Evolutionary conservation across 1,140 invertebrate genomes (phyloP).

Genomic region (Octopus bimaculoides): DNA sequence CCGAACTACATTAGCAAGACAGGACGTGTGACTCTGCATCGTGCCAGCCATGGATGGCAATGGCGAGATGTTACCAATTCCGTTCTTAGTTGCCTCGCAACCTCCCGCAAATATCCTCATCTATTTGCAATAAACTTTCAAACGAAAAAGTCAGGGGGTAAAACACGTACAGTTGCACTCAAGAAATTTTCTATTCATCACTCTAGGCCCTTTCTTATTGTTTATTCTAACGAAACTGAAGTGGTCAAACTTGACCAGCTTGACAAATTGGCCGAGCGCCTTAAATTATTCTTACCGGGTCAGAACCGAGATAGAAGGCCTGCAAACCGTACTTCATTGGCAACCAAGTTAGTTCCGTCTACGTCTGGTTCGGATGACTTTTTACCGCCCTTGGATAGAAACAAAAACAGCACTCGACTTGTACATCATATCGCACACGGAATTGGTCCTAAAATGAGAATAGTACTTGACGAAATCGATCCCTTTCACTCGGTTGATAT

Average conservation of each 20-base stretch:
- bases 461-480: not conserved
- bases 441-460: not conserved
- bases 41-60: constrained; percentile 45
- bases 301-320: constrained; percentile 3
- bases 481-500: not conserved
- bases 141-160: constrained; percentile 25
- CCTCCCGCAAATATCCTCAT: constrained; percentile 26
- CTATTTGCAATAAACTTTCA: constrained; percentile 47
- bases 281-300: constrained; percentile 14
- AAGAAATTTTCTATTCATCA: constrained; percentile 42
- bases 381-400: not conserved
- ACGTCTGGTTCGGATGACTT: not conserved
- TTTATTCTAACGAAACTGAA: constrained; percentile 56
- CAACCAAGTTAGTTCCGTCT: not conserved
- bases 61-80: constrained; percentile 47
- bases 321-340: not conserved
- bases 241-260: constrained; percentile 39
- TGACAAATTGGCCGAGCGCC: constrained; percentile 34
- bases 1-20: constrained; percentile 37
- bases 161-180: constrained; percentile 29
- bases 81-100: constrained; percentile 40
- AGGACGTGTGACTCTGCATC: constrained; percentile 34
- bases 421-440: not conserved
- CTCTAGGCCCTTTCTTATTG: constrained; percentile 54
- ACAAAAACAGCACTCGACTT: not conserved